Conservation (phyloP, 1,140 invertebrate genomes). For the Hypothenemus hampei region DNA sequence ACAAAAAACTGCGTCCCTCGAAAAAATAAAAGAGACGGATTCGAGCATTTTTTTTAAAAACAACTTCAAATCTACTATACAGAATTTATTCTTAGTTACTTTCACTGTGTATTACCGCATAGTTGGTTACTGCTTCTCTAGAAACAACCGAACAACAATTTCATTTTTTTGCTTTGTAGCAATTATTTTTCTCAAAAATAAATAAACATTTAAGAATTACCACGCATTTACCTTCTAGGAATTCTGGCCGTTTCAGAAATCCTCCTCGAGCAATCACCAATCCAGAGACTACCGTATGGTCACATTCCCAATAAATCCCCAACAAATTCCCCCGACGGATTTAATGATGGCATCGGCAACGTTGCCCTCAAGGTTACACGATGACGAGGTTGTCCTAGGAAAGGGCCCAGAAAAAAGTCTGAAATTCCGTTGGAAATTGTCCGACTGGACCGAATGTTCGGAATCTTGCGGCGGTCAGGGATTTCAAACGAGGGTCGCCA, state of each 20-base stretch:
- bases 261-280: conserved; percentile 41
- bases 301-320: conserved; percentile 32
- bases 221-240: conserved; percentile 46
- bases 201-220: neutral
- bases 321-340: conserved; percentile 14
- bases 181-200: no score
- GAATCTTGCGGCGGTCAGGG: conserved; percentile 79
- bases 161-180: no score
- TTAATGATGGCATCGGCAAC: no score
- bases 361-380: conserved; percentile 9
- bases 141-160: no score
- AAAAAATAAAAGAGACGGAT: no score
- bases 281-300: conserved; percentile 55
- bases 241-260: conserved; percentile 57
- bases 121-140: no score
- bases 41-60: no score
- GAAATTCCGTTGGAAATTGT: conserved; percentile 73
- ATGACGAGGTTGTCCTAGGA: conserved; percentile 43
- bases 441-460: conserved; percentile 82
- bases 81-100: no score
- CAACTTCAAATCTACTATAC: no score
- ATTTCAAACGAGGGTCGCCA: conserved; percentile 59
- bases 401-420: conserved; percentile 50
- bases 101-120: no score
- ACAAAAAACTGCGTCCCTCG: no score